Conservation (phyloP, 53 echinoderm and acorn worm species). For the Glandiceps talaboti region DNA sequence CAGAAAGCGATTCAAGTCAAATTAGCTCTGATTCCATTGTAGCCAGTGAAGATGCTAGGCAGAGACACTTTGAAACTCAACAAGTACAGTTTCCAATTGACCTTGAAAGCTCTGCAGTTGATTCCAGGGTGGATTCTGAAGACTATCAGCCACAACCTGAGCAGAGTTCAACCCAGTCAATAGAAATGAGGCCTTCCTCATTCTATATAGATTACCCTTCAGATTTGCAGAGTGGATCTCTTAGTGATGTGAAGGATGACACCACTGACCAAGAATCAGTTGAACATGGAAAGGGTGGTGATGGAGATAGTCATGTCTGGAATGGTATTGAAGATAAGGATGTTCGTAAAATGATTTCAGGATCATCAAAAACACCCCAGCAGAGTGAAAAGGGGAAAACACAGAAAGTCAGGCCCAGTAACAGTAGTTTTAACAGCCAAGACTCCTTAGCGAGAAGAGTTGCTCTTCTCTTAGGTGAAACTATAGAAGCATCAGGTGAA, state of each 20-base stretch:
- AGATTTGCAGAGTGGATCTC: constrained; percentile 45
- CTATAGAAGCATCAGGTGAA: constrained; percentile 10
- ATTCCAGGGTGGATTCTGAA: not conserved
- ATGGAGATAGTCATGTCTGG: not conserved
- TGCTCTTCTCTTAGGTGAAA: constrained; percentile 57
- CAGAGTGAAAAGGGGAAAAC: not conserved
- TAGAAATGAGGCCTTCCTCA: constrained; percentile 26
- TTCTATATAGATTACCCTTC: constrained; percentile 82
- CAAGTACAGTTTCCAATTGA: constrained; percentile 72
- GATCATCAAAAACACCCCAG: not conserved
- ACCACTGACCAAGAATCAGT: constrained; percentile 1
- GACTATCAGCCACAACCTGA: not conserved
- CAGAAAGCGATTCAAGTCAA: not conserved
- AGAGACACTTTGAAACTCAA: not conserved
- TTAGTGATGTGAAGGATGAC: constrained; percentile 17
- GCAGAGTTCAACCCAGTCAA: constrained; percentile 4
- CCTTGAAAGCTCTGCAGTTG: constrained; percentile 40
- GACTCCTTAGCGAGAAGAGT: constrained; percentile 73
- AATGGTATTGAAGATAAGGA: not conserved
- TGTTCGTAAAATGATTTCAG: no score
- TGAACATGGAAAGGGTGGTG: not conserved
- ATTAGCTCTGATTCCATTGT: not conserved
- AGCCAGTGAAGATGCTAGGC: not conserved
- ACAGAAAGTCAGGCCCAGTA: not conserved
- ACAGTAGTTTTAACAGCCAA: constrained; percentile 9